Conservation (phyloP, 2,888 invertebrate species). For the Cantharis nigra region DNA sequence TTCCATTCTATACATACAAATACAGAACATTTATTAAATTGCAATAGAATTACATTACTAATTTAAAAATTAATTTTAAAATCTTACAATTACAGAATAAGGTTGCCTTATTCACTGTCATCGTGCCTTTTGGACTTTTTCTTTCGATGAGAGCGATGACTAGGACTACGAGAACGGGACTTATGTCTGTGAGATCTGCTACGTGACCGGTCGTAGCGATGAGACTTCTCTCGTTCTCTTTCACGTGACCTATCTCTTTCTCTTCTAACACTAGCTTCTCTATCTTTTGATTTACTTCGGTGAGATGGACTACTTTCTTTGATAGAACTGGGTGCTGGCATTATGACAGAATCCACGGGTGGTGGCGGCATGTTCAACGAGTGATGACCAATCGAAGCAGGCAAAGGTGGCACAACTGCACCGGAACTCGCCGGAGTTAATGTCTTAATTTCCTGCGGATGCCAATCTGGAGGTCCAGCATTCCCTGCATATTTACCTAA, state of each 20-base stretch:
- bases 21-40: neutral
- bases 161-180: conserved; percentile 72
- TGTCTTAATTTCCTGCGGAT: conserved; percentile 68
- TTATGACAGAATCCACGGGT: conserved; percentile 7
- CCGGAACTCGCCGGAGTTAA: conserved; percentile 65
- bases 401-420: conserved; percentile 47
- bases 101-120: conserved; percentile 63
- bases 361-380: conserved; percentile 20
- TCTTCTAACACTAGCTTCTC: conserved; percentile 31
- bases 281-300: conserved; percentile 33
- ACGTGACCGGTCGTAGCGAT: conserved; percentile 69
- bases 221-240: conserved; percentile 62
- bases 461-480: conserved; percentile 58
- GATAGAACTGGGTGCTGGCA: conserved; percentile 16
- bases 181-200: conserved; percentile 71
- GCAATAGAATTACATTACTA: neutral
- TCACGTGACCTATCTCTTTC: conserved; percentile 36
- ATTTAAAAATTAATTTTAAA: neutral
- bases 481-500: conserved; percentile 2
- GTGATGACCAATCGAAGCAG: conserved; percentile 44
- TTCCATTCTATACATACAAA: neutral
- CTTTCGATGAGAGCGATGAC: conserved; percentile 63
- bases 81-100: neutral
- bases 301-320: conserved; percentile 5
- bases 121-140: conserved; percentile 75